Evolutionary conservation across 92 coral and sea anemone genomes (phyloP).

Genomic region (Phymanthus crucifer): DNA sequence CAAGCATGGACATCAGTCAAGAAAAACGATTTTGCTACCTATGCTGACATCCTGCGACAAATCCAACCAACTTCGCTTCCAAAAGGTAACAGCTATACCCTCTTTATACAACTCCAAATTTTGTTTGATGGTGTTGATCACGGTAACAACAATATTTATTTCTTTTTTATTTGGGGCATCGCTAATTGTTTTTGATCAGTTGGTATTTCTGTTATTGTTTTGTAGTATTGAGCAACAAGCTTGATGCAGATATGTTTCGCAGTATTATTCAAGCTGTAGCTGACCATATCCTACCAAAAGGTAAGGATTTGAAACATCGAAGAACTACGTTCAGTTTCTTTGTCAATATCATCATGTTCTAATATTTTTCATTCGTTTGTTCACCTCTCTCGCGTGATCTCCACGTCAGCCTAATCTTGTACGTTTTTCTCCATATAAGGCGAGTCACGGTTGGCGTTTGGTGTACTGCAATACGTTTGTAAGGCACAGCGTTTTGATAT

Average conservation of each 20-base stretch:
- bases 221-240: constrained; percentile 84
- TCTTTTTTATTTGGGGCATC: no score
- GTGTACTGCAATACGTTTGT: constrained; percentile 58
- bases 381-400: background rate
- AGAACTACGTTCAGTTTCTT: background rate
- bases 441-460: constrained; percentile 65
- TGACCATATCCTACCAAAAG: constrained; percentile 70
- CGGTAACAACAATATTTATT: no score
- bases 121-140: no score
- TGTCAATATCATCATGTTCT: background rate
- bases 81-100: constrained; percentile 55
- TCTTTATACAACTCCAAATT: background rate
- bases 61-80: constrained; percentile 64
- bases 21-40: constrained; percentile 54
- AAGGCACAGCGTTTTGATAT: constrained; percentile 85
- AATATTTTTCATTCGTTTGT: background rate
- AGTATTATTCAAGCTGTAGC: constrained; percentile 69
- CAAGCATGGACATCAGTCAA: constrained; percentile 92
- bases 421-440: constrained; percentile 42
- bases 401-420: background rate
- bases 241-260: constrained; percentile 89
- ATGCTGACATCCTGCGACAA: constrained; percentile 75
- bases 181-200: no score
- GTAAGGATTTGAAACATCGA: constrained; percentile 40
- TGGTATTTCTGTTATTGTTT: background rate